Base-by-base conservation (phyloP, 2,113 vertebrate genomes). In the Uropsilus gracilis region DNA sequence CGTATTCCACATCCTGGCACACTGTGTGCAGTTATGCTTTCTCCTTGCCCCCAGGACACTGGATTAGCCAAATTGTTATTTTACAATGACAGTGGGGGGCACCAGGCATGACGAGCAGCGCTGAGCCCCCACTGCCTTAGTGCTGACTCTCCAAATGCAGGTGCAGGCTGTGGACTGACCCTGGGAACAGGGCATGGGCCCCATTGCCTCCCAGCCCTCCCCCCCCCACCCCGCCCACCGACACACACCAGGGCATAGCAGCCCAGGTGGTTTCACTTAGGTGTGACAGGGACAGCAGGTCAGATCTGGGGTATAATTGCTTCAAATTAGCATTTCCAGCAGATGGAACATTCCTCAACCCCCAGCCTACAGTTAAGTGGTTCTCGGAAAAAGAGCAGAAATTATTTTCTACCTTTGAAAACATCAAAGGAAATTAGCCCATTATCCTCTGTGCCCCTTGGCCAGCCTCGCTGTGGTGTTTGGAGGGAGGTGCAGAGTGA, bases 351-450 rank as follows among this genome's bases (percentile, higher is more conserved):
- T 57, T 48, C 28, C 1, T 61, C 76, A 78, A 57, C 77, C 86
- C 89, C 32, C 69, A 89, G 57, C 46, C 66, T 59, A 8, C 61
- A n/a, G 93, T 82, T 95, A 95, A 94, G 86, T 91, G 95, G 20
- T 77, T 94, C 90, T 87, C 83, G 59, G 53, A 89, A 83, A 61
- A 89, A 66, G 73, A 91, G n/a, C 80, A 85, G 93, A 91, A 80
- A 95, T 90, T 50, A 84, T 93, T 63, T 91, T 89, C 87, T 77
- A 78, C 86, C 66, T 96, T 89, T 90, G 87, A 93, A 92, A 95
- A 90, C 75, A 95, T 95, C 92, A 97, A 94, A 97, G 92, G 61
- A 89, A 95, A 95, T 89, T 73, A 80, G 64, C 42, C 71, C 42
- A 28, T 44, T 84, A 59, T 34, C 28, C 20, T 39, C 39, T 1